phyloP scores from a whole-genome alignment of 2,797 vertebrate species.

The Coluber constrictor region DNA sequence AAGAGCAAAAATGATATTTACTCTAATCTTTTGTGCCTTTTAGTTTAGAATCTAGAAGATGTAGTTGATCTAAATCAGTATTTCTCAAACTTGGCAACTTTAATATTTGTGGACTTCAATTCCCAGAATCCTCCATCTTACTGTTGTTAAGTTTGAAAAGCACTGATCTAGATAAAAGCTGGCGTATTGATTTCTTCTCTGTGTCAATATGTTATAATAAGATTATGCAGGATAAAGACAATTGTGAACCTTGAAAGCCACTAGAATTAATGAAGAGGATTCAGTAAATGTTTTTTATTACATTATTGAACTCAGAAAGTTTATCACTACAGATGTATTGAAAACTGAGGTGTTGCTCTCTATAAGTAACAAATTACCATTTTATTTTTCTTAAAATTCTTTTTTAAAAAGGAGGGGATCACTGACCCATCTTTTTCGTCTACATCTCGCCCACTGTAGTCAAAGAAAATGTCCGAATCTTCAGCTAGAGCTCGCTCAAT shows the following conservation, averaged over 20 bases:
- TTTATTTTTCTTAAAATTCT: background rate
- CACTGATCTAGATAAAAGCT: background rate
- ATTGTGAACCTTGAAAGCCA: too few species aligned
- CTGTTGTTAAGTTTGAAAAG: background rate
- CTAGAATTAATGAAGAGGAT: background rate
- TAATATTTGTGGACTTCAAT: background rate
- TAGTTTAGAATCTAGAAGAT: background rate
- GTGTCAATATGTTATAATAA: background rate
- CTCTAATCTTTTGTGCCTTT: background rate
- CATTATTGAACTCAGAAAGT: slow-evolving; percentile 7
- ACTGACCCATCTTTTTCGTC: slow-evolving; percentile 95
- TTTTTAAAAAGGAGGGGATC: background rate
- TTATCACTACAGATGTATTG: background rate
- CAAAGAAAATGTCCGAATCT: slow-evolving; percentile 91
- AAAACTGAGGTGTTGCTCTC: slow-evolving; percentile 22
- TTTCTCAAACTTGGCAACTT: background rate
- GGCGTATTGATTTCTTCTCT: background rate
- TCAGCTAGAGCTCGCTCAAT: slow-evolving; percentile 93
- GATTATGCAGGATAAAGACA: background rate
- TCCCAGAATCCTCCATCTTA: background rate
- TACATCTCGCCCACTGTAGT: slow-evolving; percentile 89
- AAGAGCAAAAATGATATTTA: background rate
- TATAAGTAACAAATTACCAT: background rate
- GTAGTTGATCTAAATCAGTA: background rate
- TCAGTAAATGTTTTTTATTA: slow-evolving; percentile 14